Conservation (phyloP, 2,113 vertebrate genomes). For the Nymphicus hollandicus region DNA sequence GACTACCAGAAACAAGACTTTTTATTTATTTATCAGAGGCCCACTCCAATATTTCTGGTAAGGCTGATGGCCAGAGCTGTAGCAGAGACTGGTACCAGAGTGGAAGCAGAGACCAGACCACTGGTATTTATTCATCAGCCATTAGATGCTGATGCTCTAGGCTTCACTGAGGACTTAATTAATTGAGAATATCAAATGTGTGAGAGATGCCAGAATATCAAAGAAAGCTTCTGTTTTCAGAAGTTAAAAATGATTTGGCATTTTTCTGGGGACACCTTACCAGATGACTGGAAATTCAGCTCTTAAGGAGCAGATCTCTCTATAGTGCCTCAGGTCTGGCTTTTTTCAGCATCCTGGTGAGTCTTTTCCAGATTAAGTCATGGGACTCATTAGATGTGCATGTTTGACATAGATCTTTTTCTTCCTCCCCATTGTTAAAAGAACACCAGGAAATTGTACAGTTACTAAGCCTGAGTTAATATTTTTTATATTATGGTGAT, state of each 20-base stretch:
- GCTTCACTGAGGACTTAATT: not conserved
- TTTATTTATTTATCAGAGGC: not conserved
- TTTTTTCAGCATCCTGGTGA: constrained; percentile 13
- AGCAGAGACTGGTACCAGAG: not conserved
- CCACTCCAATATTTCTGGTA: not conserved
- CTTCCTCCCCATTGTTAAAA: constrained; percentile 33
- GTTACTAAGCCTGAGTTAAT: constrained; percentile 51
- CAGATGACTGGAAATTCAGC: not conserved
- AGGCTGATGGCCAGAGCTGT: not conserved
- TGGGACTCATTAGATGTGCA: constrained; percentile 29
- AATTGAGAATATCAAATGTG: not conserved
- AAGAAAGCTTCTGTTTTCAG: not conserved
- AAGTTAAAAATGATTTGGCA: not conserved
- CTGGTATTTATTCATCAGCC: not conserved
- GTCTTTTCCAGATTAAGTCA: constrained; percentile 20
- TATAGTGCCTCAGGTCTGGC: not conserved
- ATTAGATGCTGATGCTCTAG: not conserved
- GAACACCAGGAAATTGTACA: constrained; percentile 51
- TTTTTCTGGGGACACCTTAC: not conserved
- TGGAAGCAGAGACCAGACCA: not conserved
- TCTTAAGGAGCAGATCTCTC: not conserved
- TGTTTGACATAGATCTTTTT: constrained; percentile 27
- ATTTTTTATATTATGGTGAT: constrained; percentile 13
- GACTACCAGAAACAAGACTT: not conserved
- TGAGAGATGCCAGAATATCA: not conserved